Conservation (phyloP, 2,113 vertebrate species). For the Dolichotis patagonum region DNA sequence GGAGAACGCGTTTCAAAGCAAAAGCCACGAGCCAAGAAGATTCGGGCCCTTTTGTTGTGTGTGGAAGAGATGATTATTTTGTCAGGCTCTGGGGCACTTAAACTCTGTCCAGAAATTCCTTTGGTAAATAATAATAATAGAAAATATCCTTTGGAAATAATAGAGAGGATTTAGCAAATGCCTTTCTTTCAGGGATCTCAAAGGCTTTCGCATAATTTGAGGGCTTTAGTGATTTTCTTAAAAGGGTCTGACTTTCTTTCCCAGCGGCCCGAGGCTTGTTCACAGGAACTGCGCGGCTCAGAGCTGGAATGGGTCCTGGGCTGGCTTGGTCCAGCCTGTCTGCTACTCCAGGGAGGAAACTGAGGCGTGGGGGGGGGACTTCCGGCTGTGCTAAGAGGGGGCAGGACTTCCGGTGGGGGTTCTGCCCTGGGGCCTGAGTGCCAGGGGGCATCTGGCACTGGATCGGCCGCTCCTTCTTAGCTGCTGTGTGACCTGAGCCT, state of each 20-base stretch:
- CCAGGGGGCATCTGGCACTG: background rate
- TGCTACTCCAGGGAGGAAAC: accelerated
- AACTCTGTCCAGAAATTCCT: constrained; percentile 81
- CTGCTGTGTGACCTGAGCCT: background rate
- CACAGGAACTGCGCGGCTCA: background rate
- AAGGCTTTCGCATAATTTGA: constrained; percentile 66
- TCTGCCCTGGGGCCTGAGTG: accelerated
- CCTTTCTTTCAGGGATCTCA: constrained; percentile 72
- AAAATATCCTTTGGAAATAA: constrained; percentile 81
- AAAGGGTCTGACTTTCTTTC: constrained; percentile 68
- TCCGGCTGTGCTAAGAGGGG: background rate
- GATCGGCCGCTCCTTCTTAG: accelerated
- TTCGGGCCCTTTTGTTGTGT: constrained; percentile 61
- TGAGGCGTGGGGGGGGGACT: background rate
- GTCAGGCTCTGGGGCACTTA: constrained; percentile 76
- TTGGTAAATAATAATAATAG: constrained; percentile 82
- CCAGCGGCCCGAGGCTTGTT: constrained; percentile 28
- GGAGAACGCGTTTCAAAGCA: constrained; percentile 67
- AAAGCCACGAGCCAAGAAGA: constrained; percentile 36
- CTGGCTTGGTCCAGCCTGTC: background rate
- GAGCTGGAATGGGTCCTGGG: background rate
- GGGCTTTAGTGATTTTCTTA: constrained; percentile 79
- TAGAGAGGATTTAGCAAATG: constrained; percentile 74
- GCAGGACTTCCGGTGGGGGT: background rate
- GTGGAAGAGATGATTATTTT: constrained; percentile 74